Percentiles rank a stretch among this genome's conserved stretches.
Evolutionary conservation across 2,113 vertebrate species (phyloP).

Genomic region (Cercopithecus mona): DNA sequence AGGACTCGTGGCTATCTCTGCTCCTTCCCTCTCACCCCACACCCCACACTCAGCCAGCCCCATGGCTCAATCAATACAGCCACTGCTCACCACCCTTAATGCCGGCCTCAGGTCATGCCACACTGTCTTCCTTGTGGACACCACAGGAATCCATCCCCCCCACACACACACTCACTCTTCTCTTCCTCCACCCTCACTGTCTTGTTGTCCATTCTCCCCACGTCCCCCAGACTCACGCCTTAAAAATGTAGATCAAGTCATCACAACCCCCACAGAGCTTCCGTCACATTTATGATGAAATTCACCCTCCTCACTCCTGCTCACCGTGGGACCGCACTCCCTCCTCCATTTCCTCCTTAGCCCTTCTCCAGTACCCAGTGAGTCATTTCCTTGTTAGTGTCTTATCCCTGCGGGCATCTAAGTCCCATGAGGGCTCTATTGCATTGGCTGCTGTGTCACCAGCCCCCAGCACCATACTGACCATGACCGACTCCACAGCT

Average conservation of each 20-base stretch:
- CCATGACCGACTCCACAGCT: fast-evolving
- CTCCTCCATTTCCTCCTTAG: neutral
- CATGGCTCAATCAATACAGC: fast-evolving
- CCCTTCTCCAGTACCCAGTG: neutral
- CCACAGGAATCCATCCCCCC: too few species aligned
- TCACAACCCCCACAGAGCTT: too few species aligned
- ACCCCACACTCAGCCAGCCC: too few species aligned
- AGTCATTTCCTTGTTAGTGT: neutral
- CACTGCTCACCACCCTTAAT: neutral
- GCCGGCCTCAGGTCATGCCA: neutral
- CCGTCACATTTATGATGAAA: neutral
- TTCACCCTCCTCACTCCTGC: neutral
- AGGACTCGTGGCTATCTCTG: fast-evolving
- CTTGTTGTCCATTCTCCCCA: neutral
- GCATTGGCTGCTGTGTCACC: neutral
- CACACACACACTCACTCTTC: neutral
- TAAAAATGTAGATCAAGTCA: neutral
- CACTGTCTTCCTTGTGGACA: too few species aligned
- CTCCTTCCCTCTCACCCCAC: neutral
- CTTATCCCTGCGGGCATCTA: neutral
- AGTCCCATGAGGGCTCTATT: neutral
- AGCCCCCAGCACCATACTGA: neutral
- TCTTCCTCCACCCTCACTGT: neutral
- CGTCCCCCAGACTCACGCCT: fast-evolving
- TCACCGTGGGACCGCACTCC: neutral